A percentile compares a stretch with the other conserved stretches of the same genome.
Evolutionary conservation across 2,113 vertebrate species (phyloP).

Genomic region (Vulpes ferrilata): DNA sequence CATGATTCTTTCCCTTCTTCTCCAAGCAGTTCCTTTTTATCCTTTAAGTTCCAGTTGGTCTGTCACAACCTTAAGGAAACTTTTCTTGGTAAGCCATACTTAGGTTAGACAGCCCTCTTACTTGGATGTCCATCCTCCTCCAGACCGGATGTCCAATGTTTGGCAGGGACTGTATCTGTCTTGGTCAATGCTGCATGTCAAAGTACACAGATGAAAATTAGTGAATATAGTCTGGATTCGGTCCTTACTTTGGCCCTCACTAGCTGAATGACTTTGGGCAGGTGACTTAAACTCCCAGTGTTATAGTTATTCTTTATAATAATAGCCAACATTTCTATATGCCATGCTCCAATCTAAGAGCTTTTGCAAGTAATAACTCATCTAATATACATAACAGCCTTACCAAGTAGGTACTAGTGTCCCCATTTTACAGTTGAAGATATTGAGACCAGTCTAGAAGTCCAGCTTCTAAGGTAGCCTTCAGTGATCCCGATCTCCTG

Average conservation of each 20-base stretch:
- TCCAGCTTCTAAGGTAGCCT: not conserved
- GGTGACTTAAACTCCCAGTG: not conserved
- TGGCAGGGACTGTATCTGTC: not conserved
- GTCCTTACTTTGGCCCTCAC: not conserved
- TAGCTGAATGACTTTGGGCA: not conserved
- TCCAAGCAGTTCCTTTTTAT: not conserved
- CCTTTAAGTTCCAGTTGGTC: not conserved
- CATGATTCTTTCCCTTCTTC: not conserved
- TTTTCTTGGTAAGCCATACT: not conserved
- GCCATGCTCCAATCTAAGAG: not conserved
- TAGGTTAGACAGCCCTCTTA: not conserved
- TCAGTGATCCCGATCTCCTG: not conserved
- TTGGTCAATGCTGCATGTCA: not conserved
- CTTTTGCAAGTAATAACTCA: not conserved
- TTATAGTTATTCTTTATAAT: not conserved
- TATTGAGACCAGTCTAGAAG: not conserved
- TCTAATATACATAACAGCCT: not conserved
- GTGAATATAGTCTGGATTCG: not conserved
- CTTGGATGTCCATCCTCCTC: not conserved
- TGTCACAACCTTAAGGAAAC: not conserved
- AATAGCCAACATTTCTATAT: not conserved
- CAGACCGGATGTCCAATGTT: not conserved
- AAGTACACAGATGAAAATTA: not conserved
- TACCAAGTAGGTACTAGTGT: not conserved
- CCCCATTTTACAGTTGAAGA: not conserved